phyloP scores from a whole-genome alignment of 2,797 vertebrate genomes.

The Enoplosus armatus region DNA sequence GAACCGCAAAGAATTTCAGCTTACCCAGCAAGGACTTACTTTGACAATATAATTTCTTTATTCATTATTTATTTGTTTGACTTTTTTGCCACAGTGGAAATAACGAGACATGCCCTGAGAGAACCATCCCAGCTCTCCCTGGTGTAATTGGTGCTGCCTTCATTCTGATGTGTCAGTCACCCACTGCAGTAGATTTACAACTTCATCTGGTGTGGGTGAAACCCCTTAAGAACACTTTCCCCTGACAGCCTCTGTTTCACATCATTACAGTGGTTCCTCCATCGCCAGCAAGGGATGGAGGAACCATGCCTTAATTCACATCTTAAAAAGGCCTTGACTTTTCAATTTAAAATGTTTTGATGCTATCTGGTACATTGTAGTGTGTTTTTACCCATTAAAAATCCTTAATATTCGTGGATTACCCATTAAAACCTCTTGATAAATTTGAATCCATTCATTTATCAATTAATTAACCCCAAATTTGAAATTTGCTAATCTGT shows the following conservation, averaged over 20 bases:
- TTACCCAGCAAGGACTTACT: slow-evolving; percentile 59
- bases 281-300: slow-evolving; percentile 12
- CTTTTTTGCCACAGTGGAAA: slow-evolving; percentile 50
- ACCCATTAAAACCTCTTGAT: no score
- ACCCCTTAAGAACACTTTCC: slow-evolving; percentile 44
- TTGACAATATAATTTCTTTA: slow-evolving; percentile 55
- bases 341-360: background rate
- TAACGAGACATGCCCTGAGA: slow-evolving; percentile 70
- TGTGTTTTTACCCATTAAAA: background rate
- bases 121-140: slow-evolving; percentile 59
- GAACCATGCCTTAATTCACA: background rate
- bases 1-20: slow-evolving; percentile 49
- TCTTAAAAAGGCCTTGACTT: background rate
- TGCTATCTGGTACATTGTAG: background rate
- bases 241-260: slow-evolving; percentile 37
- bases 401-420: background rate
- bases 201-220: slow-evolving; percentile 64
- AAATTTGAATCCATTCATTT: no score
- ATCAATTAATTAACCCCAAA: no score
- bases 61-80: slow-evolving; percentile 58
- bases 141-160: slow-evolving; percentile 74
- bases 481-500: no score
- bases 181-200: slow-evolving; percentile 70
- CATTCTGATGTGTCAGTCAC: slow-evolving; percentile 73
- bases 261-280: slow-evolving; percentile 45